Evolutionary conservation across 2,797 vertebrate genomes (phyloP).

Genomic region (Distichodus sexfasciatus): DNA sequence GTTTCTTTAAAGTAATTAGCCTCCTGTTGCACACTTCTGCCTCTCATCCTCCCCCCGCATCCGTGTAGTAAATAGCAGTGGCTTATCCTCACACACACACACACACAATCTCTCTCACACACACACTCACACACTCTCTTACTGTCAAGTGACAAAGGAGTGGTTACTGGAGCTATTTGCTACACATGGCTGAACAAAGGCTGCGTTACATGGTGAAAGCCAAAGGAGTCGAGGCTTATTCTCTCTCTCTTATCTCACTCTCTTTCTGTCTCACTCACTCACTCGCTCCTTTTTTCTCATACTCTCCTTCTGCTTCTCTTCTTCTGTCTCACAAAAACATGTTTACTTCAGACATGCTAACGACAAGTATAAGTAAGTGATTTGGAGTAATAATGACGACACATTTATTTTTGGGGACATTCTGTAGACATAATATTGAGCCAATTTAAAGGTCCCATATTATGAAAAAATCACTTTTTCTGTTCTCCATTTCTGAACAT

Average conservation of each 20-base stretch:
- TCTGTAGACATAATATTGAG: too few species aligned
- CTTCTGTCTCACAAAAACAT: not conserved
- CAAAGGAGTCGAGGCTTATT: not conserved
- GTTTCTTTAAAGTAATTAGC: not conserved
- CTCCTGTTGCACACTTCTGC: not conserved
- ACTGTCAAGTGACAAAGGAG: not conserved
- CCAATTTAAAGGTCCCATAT: too few species aligned
- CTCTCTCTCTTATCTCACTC: not conserved
- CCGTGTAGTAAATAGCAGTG: not conserved
- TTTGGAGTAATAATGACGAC: too few species aligned
- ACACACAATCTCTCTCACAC: too few species aligned
- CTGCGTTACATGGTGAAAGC: not conserved
- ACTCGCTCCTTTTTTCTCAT: not conserved
- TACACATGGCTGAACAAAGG: not conserved
- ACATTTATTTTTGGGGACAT: too few species aligned
- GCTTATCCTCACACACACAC: slow-evolving; percentile 5
- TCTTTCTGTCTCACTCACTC: not conserved
- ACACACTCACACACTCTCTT: not conserved
- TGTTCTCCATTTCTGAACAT: too few species aligned
- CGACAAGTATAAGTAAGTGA: too few species aligned
- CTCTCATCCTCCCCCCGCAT: not conserved
- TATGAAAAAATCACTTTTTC: too few species aligned
- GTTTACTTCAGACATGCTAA: too few species aligned
- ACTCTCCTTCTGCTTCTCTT: not conserved
- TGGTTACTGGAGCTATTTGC: not conserved